Conservation (phyloP, 2,888 invertebrate genomes). For the Sminthurinus aureus region DNA sequence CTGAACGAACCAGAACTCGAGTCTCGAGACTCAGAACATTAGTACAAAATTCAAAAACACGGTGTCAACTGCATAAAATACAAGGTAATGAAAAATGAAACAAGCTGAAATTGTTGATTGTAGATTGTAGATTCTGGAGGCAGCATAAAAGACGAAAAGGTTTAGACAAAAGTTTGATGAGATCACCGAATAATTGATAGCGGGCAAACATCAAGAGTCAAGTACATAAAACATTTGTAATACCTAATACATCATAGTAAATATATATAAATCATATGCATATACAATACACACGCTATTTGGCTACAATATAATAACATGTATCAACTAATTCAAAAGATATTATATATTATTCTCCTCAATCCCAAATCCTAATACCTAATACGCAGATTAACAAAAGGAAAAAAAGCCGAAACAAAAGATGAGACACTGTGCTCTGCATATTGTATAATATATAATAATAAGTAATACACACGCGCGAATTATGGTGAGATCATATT, state of each 20-base stretch:
- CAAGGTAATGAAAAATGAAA: not conserved
- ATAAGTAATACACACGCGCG: too few species aligned
- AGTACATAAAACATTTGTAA: conserved; percentile 29
- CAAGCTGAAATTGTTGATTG: not conserved
- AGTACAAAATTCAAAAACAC: not conserved
- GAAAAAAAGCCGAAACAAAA: too few species aligned
- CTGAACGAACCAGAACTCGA: not conserved
- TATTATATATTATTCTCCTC: too few species aligned
- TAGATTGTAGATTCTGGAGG: not conserved
- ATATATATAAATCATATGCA: too few species aligned
- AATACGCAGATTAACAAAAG: too few species aligned
- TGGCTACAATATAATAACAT: too few species aligned
- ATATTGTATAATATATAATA: too few species aligned
- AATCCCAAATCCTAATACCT: too few species aligned
- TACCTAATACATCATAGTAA: not conserved
- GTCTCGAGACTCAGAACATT: not conserved
- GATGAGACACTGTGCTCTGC: too few species aligned
- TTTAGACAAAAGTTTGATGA: conserved; percentile 31
- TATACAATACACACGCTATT: too few species aligned
- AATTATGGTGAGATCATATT: too few species aligned
- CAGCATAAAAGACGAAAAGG: not conserved
- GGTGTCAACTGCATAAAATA: not conserved
- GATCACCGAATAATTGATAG: conserved; percentile 39
- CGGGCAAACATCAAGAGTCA: conserved; percentile 22
- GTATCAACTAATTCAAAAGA: too few species aligned